phyloP scores from a whole-genome alignment of 1,140 invertebrate species.

The Bradysia coprophila region DNA sequence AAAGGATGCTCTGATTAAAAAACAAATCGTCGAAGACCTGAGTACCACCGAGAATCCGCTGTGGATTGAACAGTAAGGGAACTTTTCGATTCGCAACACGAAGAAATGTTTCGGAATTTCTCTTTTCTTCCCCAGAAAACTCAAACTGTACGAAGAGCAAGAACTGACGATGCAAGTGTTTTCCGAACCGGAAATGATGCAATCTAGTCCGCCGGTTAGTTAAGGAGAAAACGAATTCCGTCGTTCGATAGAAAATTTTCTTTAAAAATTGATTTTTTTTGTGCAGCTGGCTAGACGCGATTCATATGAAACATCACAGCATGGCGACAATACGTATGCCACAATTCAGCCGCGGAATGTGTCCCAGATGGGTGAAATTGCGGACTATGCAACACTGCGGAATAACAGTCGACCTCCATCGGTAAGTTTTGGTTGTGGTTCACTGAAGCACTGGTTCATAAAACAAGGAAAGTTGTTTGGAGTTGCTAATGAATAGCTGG shows the following conservation, averaged over 20 bases:
- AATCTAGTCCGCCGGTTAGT: slow-evolving; percentile 20
- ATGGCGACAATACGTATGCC: slow-evolving; percentile 63
- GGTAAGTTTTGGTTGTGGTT: slow-evolving; percentile 10
- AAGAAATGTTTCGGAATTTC: too few relatives aligned
- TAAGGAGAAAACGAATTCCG: background rate
- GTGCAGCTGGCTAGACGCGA: slow-evolving; percentile 13
- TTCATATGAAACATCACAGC: slow-evolving; percentile 27
- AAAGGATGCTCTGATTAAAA: slow-evolving; percentile 63
- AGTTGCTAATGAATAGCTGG: background rate
- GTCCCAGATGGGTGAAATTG: slow-evolving; percentile 31
- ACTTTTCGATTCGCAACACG: background rate
- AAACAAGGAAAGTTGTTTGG: background rate
- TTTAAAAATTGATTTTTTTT: background rate
- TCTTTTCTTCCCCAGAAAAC: slow-evolving; percentile 41
- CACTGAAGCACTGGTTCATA: background rate
- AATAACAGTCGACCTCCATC: slow-evolving; percentile 18
- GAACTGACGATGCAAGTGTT: slow-evolving; percentile 86
- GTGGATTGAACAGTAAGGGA: slow-evolving; percentile 74
- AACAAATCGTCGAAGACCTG: slow-evolving; percentile 64
- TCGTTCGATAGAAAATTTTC: background rate
- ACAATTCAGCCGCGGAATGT: slow-evolving; percentile 57
- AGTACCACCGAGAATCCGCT: slow-evolving; percentile 82
- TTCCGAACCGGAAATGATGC: slow-evolving; percentile 38
- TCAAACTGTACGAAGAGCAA: slow-evolving; percentile 81
- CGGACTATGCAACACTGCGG: slow-evolving; percentile 49